These are phyloP conservation scores for Danionella dracula DNA, from an alignment of 2,797 vertebrate species.

Conservation along the genomic window DNA sequence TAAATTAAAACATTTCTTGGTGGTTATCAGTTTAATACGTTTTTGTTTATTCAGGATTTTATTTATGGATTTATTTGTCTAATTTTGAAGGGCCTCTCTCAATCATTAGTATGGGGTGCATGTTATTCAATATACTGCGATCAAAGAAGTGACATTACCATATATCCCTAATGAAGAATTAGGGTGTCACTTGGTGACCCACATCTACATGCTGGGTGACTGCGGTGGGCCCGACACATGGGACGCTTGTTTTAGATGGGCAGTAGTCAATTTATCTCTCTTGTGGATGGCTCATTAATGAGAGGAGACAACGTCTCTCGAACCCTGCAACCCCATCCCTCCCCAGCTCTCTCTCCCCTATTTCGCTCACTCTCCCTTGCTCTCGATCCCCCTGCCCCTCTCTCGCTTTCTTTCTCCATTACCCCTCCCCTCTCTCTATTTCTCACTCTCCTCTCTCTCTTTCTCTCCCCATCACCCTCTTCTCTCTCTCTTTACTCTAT, in stretches of 20 bases:
- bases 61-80: too few relatives aligned
- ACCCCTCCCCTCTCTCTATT: conserved; percentile 11
- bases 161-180: conserved; percentile 71
- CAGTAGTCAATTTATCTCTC: conserved; percentile 95
- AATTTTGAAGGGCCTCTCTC: too few relatives aligned
- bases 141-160: conserved; percentile 55
- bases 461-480: too few relatives aligned
- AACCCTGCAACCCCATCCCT: background rate
- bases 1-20: too few relatives aligned
- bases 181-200: conserved; percentile 75
- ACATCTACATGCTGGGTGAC: conserved; percentile 80
- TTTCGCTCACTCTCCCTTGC: background rate
- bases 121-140: conserved; percentile 41
- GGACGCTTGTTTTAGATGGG: conserved; percentile 75
- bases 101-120: background rate
- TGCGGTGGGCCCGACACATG: conserved; percentile 71
- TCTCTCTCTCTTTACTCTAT: too few relatives aligned
- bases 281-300: conserved; percentile 96
- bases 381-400: background rate
- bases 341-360: too few relatives aligned
- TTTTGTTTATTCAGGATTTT: too few relatives aligned
- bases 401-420: too few relatives aligned
- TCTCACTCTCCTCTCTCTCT: too few relatives aligned
- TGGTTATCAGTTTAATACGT: too few relatives aligned
- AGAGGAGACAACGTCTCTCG: conserved; percentile 55